A percentile compares a stretch with the other conserved stretches of the same genome.
Conservation (phyloP, 2,113 vertebrate species). For the Actinemys pallida region DNA sequence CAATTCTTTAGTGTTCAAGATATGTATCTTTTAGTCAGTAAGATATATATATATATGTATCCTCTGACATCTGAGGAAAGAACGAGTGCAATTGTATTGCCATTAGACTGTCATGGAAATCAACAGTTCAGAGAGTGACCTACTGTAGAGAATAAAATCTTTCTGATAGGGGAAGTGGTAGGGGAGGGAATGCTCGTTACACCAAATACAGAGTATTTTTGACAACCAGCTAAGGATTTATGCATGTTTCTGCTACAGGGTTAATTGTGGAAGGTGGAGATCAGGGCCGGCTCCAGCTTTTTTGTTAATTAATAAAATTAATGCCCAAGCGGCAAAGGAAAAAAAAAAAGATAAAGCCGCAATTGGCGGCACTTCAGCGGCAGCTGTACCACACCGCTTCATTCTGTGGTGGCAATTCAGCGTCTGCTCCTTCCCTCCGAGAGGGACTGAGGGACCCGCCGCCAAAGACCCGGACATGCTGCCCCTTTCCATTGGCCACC, state of each 20-base stretch:
- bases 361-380: no score
- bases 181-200: background rate
- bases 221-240: slow-evolving; percentile 35
- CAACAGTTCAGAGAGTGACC: background rate
- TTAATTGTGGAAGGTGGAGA: slow-evolving; percentile 13
- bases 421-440: no score
- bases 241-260: slow-evolving; percentile 1
- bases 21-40: background rate
- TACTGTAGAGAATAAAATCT: background rate
- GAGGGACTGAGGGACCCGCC: no score
- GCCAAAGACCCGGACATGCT: no score
- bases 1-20: background rate
- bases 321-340: no score
- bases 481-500: no score
- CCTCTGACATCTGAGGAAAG: background rate
- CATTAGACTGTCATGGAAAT: slow-evolving; percentile 26
- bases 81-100: slow-evolving; percentile 5
- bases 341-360: no score
- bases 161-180: slow-evolving; percentile 4
- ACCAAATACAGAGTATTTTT: background rate
- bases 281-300: no score
- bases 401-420: no score
- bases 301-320: no score
- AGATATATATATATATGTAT: background rate
- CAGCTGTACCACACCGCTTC: no score